Percentiles rank a stretch among this genome's conserved stretches.
These are phyloP conservation scores for Noctua pronuba DNA, from an alignment of 2,888 invertebrate species.

Conservation along the genomic window DNA sequence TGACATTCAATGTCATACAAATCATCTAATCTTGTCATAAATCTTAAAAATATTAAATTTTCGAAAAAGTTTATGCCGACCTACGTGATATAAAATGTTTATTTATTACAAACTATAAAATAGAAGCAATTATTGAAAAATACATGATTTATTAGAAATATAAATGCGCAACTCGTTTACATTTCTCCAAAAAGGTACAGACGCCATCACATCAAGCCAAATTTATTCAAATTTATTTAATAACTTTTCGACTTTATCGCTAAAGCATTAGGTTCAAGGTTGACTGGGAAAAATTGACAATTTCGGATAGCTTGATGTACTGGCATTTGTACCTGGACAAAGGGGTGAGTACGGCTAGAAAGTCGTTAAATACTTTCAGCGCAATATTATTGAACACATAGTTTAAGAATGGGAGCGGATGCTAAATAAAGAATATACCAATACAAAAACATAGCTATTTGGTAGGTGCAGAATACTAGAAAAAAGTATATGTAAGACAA, in stretches of 20 bases:
- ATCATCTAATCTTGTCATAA: too few species aligned
- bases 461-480: background rate
- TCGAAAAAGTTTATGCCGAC: background rate
- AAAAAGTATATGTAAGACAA: background rate
- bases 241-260: too few species aligned
- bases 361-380: background rate
- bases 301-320: too few species aligned
- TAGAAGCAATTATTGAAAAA: background rate
- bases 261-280: too few species aligned
- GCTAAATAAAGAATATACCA: background rate
- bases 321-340: background rate
- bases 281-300: too few species aligned
- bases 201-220: too few species aligned
- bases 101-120: slow-evolving; percentile 16
- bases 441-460: background rate
- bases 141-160: slow-evolving; percentile 2
- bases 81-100: background rate
- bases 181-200: background rate
- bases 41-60: background rate
- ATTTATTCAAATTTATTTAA: too few species aligned
- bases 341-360: background rate
- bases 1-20: background rate
- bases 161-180: background rate
- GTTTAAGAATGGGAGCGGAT: background rate
- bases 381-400: background rate